phyloP scores from a whole-genome alignment of 2,888 invertebrate genomes.

The Athripsodes cinereus region DNA sequence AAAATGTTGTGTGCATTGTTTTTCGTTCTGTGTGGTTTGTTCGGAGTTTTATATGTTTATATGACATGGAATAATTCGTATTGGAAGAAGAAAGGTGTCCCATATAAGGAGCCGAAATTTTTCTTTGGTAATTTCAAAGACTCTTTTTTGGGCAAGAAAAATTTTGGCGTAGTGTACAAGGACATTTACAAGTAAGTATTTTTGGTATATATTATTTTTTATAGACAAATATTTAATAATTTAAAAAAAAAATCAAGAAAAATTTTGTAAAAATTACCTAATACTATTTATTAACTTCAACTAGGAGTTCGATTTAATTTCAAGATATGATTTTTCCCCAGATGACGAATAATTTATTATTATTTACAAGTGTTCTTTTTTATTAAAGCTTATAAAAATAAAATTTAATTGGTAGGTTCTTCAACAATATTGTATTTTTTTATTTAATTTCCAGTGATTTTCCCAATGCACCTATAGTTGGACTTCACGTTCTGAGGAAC shows the following conservation, averaged over 20 bases:
- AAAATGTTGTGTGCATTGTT: constrained; percentile 6
- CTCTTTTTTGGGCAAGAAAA: constrained; percentile 10
- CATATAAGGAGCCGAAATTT: constrained; percentile 10
- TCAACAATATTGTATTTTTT: too few species aligned
- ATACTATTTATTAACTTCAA: too few species aligned
- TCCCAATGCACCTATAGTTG: not conserved
- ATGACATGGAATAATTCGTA: constrained; percentile 16
- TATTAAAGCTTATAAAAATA: too few species aligned
- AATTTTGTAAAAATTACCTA: too few species aligned
- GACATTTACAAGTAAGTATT: constrained; percentile 2
- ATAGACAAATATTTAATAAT: too few species aligned
- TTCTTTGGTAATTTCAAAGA: constrained; percentile 21
- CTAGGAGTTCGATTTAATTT: too few species aligned
- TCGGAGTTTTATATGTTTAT: constrained; percentile 3
- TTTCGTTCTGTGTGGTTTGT: not conserved
- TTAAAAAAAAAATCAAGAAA: too few species aligned
- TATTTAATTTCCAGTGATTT: constrained; percentile 3
- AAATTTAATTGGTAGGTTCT: too few species aligned
- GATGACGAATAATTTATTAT: too few species aligned
- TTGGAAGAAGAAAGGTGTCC: constrained; percentile 12
- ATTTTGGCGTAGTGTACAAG: constrained; percentile 16
- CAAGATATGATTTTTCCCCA: too few species aligned
- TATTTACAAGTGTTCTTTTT: too few species aligned
- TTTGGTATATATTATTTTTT: not conserved
- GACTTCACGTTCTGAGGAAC: not conserved